Base-by-base conservation (phyloP, 2,113 vertebrate genomes). In the Pao palembangensis region DNA sequence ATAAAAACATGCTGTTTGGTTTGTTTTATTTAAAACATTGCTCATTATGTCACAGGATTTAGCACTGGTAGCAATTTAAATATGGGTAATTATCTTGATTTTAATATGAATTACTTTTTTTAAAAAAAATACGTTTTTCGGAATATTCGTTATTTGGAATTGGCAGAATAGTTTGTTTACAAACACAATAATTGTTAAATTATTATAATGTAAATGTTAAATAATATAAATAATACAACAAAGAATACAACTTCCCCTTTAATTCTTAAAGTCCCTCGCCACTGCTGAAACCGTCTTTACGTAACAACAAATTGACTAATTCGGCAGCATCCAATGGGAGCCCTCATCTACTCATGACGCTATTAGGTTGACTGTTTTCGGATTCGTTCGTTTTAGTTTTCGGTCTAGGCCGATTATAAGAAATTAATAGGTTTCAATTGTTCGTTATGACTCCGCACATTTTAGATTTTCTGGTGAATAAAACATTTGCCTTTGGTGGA, bases 391-490 rank as follows among this genome's bases (percentile, higher is more conserved):
- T 61, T 28, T 78, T 67, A 11, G 4, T 0, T 1, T 0, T 12
- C 34, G 34, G 11, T 1, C 2, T 12, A 38, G 34, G 10, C 34
- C 34, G 11, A 38, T 38, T 38, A 38, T 47, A 47, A 16, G 3
- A 47, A n/a, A 47, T 2, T 2, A 47, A 47, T 47, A 13, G 4
- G 17, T n/a, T 8, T 47, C 44, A 13, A n/a, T 17, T n/a, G 44
- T 46, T 46, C 8, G 17, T 0, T 12, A 10, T 0, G 53, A 17
- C 60, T 11, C 78, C 84, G 61, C 82, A 64, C 79, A 19, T 7
- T 18, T 18, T 2, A n/a, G 21, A n/a, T 12, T 0, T 5, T 0
- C 0, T 3, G 23, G 4, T 2, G 12, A 2, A 0, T 2, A 63
- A 59, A 81, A 65, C 78, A 21, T 49, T 67, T 50, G 50, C 57